These are phyloP conservation scores for Synergus umbraculus DNA, from an alignment of 2,888 invertebrate genomes.

Conservation along the genomic window DNA sequence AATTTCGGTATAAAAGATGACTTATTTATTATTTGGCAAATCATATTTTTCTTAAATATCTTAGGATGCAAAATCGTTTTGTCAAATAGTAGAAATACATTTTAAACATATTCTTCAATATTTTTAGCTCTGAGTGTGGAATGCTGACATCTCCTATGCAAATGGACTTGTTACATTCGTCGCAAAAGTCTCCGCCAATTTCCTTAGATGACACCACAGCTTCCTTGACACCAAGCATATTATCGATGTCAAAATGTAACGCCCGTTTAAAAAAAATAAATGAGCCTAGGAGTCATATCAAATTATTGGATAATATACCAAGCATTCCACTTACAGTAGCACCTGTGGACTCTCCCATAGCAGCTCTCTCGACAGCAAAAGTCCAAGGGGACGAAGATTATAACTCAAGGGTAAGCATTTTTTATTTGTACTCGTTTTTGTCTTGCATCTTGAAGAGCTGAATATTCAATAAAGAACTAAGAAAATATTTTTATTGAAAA, in stretches of 20 bases:
- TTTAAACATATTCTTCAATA: background rate
- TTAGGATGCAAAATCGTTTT: background rate
- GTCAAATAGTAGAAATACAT: background rate
- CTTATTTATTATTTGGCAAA: background rate
- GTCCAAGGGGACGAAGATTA: slow-evolving; percentile 67
- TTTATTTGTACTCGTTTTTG: background rate
- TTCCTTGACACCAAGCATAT: slow-evolving; percentile 58
- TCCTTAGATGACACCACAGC: slow-evolving; percentile 46
- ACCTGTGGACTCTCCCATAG: slow-evolving; percentile 65
- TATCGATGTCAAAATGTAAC: slow-evolving; percentile 70
- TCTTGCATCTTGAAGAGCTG: background rate
- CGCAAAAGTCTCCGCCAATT: slow-evolving; percentile 58
- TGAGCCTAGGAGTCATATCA: slow-evolving; percentile 72
- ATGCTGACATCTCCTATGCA: background rate
- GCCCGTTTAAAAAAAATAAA: slow-evolving; percentile 72
- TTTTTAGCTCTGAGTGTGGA: slow-evolving; percentile 29
- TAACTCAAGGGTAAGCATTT: slow-evolving; percentile 50
- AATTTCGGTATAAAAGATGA: background rate
- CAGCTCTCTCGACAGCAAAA: slow-evolving; percentile 60
- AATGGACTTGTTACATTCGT: slow-evolving; percentile 51
- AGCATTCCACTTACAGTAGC: slow-evolving; percentile 69
- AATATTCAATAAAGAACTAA: background rate
- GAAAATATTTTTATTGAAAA: too few relatives aligned
- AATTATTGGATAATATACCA: slow-evolving; percentile 72
- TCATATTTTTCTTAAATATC: background rate